These are phyloP conservation scores for Oreonectes daqikongensis DNA, from an alignment of 2,797 vertebrate species.

Conservation along the genomic window DNA sequence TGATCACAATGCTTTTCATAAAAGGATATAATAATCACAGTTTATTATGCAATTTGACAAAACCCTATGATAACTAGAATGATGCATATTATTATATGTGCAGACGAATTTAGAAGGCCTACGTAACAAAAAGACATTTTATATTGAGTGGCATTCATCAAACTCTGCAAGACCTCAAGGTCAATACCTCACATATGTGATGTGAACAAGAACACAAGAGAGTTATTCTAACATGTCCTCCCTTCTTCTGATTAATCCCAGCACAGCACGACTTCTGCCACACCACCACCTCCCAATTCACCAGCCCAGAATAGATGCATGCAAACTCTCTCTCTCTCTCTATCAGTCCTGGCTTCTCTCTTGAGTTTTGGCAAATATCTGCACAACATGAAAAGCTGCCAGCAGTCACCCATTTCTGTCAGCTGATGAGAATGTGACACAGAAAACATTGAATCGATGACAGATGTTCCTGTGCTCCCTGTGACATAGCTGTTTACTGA, in stretches of 20 bases:
- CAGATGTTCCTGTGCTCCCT: constrained; percentile 41
- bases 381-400: constrained; percentile 50
- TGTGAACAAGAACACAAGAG: constrained; percentile 18
- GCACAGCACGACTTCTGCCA: constrained; percentile 52
- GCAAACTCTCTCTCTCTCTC: constrained; percentile 16
- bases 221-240: constrained; percentile 32
- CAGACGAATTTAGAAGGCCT: no score
- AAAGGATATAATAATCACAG: not conserved
- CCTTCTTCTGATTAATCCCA: constrained; percentile 33
- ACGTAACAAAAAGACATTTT: not conserved
- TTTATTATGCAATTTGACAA: not conserved
- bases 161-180: constrained; percentile 14
- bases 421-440: constrained; percentile 37
- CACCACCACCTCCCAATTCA: constrained; percentile 35
- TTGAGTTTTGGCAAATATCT: constrained; percentile 47
- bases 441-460: constrained; percentile 54
- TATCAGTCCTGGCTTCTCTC: constrained; percentile 39
- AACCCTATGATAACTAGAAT: not conserved
- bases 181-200: constrained; percentile 32
- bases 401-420: constrained; percentile 56
- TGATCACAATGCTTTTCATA: not conserved
- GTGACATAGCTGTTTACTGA: constrained; percentile 45
- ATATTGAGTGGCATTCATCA: constrained; percentile 4
- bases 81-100: not conserved
- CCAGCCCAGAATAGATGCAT: constrained; percentile 46